Evolutionary conservation across 2,797 vertebrate species (phyloP).

Genomic region (Acanthornis magna): DNA sequence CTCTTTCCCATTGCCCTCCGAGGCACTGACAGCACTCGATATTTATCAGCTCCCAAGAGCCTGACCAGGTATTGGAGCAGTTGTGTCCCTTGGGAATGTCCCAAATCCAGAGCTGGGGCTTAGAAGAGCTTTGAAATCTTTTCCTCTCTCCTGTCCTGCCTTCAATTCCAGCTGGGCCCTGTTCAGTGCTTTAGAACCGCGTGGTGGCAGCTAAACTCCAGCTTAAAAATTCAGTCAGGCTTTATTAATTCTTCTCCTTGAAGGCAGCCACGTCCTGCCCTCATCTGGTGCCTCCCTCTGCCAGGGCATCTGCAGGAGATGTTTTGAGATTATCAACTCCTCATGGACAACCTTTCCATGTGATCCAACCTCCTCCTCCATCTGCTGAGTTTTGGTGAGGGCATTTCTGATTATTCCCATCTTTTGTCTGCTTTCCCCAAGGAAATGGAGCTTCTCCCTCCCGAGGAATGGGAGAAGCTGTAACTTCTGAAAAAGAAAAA

Average conservation of each 20-base stretch:
- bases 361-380: not conserved
- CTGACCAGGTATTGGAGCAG: not conserved
- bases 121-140: not conserved
- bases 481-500: not conserved
- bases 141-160: too few species aligned
- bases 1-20: not conserved
- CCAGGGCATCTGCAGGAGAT: not conserved
- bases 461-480: not conserved
- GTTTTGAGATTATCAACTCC: too few species aligned
- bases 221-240: not conserved
- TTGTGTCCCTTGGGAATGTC: not conserved
- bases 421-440: not conserved
- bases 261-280: not conserved
- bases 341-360: not conserved
- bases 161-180: not conserved
- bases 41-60: not conserved
- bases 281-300: not conserved
- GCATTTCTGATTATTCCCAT: not conserved
- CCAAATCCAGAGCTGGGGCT: not conserved
- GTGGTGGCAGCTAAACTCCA: conserved; percentile 7
- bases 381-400: not conserved
- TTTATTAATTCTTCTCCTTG: not conserved
- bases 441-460: not conserved
- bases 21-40: not conserved
- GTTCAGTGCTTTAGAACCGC: not conserved